Conservation (phyloP, 30 jellyfish, hydroid and myxozoan species). For the Turritopsis rubra region DNA sequence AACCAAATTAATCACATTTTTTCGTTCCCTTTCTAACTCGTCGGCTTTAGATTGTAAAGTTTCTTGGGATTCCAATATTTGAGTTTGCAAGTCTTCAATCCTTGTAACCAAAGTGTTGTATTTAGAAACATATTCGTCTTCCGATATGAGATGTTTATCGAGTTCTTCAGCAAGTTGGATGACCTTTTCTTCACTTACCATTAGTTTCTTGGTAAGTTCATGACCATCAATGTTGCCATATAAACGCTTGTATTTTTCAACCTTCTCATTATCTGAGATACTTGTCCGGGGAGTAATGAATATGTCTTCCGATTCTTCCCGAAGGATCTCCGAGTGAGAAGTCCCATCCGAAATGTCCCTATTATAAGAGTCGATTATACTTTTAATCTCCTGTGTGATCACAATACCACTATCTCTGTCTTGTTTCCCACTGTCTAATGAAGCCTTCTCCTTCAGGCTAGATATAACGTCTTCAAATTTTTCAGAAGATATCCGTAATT, state of each 20-base stretch:
- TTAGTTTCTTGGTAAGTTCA: slow-evolving; percentile 39
- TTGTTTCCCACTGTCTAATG: slow-evolving; percentile 9
- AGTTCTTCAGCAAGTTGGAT: slow-evolving; percentile 54
- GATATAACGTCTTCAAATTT: slow-evolving; percentile 9
- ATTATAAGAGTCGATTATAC: slow-evolving; percentile 10
- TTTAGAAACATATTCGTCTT: slow-evolving; percentile 22
- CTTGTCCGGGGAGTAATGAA: slow-evolving; percentile 21
- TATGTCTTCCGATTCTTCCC: slow-evolving; percentile 9
- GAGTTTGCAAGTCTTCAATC: slow-evolving; percentile 54
- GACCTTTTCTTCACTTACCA: slow-evolving; percentile 62
- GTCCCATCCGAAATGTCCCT: neutral
- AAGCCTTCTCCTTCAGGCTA: slow-evolving; percentile 15
- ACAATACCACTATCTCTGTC: slow-evolving; percentile 28
- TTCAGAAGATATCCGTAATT: slow-evolving; percentile 15
- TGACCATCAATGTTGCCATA: slow-evolving; percentile 23
- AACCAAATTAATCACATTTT: slow-evolving; percentile 74
- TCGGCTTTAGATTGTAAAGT: slow-evolving; percentile 67
- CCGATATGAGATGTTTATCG: slow-evolving; percentile 27
- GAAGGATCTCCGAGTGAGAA: neutral
- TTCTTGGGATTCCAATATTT: slow-evolving; percentile 61
- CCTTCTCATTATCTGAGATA: slow-evolving; percentile 29
- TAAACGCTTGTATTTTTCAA: slow-evolving; percentile 10
- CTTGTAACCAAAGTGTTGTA: slow-evolving; percentile 13
- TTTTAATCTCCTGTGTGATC: slow-evolving; percentile 5
- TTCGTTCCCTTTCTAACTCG: slow-evolving; percentile 84